Conservation (phyloP, 2,797 vertebrate species). For the Gobio occitaniae region DNA sequence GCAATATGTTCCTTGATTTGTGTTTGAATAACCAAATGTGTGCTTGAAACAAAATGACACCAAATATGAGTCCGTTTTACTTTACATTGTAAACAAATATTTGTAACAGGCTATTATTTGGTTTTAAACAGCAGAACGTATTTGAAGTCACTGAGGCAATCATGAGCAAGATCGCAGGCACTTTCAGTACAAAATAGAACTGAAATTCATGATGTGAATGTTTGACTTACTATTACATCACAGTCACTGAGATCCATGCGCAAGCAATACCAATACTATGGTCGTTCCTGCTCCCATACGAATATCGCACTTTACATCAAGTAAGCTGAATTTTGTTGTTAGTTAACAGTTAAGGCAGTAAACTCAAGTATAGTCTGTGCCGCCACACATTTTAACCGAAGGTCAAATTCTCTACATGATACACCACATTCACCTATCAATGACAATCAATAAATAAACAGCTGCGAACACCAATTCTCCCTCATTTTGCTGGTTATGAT, state of each 20-base stretch:
- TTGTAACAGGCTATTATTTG: conserved; percentile 52
- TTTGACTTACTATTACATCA: conserved; percentile 33
- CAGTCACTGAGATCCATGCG: conserved; percentile 60
- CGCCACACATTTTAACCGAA: not conserved
- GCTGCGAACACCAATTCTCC: not conserved
- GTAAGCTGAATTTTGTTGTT: conserved; percentile 6
- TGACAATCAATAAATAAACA: not conserved
- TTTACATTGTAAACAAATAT: conserved; percentile 44
- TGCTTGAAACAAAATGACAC: not conserved
- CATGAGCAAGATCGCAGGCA: conserved; percentile 73
- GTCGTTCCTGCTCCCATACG: not conserved
- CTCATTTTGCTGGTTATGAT: conserved; percentile 20
- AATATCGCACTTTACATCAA: conserved; percentile 22
- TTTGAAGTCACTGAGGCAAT: conserved; percentile 62
- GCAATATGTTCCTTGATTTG: not conserved
- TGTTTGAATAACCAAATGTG: not conserved
- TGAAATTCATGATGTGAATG: conserved; percentile 17
- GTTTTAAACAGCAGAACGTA: conserved; percentile 47
- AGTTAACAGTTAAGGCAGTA: conserved; percentile 69
- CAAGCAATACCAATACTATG: conserved; percentile 37
- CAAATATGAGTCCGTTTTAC: conserved; percentile 13
- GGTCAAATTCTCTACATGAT: not conserved
- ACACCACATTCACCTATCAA: not conserved
- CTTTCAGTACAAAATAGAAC: conserved; percentile 62
- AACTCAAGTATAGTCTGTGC: conserved; percentile 55